A percentile compares a stretch with the other conserved stretches of the same genome.
These are phyloP conservation scores for Pectinophora gossypiella DNA, from an alignment of 1,140 invertebrate genomes.

Conservation along the genomic window DNA sequence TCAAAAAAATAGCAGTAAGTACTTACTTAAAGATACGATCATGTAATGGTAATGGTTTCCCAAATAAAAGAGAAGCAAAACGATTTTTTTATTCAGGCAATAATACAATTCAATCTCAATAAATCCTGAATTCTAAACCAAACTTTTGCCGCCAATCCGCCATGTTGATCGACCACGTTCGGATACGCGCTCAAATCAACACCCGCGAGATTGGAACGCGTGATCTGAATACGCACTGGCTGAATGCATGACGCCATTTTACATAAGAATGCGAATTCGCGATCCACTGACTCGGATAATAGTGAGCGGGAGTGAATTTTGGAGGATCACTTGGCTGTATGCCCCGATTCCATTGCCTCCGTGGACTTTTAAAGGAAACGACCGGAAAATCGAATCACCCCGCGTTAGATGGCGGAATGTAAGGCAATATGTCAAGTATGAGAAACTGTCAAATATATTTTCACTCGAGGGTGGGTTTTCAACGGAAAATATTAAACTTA, in stretches of 20 bases:
- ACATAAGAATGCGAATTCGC: slow-evolving; percentile 63
- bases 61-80: too few species aligned
- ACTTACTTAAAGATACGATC: too few species aligned
- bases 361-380: slow-evolving; percentile 32
- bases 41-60: too few species aligned
- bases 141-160: slow-evolving; percentile 24
- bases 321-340: slow-evolving; percentile 38
- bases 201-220: slow-evolving; percentile 52
- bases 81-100: too few species aligned
- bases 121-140: background rate
- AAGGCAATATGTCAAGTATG: slow-evolving; percentile 37
- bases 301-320: slow-evolving; percentile 43
- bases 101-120: too few species aligned
- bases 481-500: too few species aligned
- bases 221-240: slow-evolving; percentile 38
- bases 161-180: slow-evolving; percentile 45
- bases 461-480: too few species aligned
- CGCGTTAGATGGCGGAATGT: slow-evolving; percentile 16
- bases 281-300: slow-evolving; percentile 55
- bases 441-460: too few species aligned
- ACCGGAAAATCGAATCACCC: slow-evolving; percentile 47
- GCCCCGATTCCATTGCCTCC: slow-evolving; percentile 9
- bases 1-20: too few species aligned
- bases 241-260: slow-evolving; percentile 34
- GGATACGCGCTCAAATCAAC: slow-evolving; percentile 41